Conservation (phyloP, 1,140 invertebrate genomes). For the Hypsibius dujardini region DNA sequence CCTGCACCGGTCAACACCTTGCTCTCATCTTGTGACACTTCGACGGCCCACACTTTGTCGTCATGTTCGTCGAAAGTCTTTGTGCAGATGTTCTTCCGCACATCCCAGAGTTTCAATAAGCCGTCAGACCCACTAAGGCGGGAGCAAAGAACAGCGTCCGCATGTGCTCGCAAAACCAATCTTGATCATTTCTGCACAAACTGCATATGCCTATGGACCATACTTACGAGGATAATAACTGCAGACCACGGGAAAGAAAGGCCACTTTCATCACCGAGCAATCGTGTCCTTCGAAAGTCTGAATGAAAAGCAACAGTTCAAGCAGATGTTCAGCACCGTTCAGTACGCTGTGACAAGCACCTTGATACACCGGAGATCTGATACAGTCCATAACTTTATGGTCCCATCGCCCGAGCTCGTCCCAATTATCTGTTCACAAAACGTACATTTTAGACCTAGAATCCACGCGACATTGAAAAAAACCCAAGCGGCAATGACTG, state of each 20-base stretch:
- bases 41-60: conserved; percentile 67
- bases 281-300: conserved; percentile 83
- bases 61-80: conserved; percentile 67
- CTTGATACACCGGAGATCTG: conserved; percentile 67
- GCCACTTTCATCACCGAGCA: conserved; percentile 66
- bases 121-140: conserved; percentile 57
- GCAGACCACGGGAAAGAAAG: conserved; percentile 64
- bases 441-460: too few species aligned
- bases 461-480: conserved; percentile 1
- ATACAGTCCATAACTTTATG: conserved; percentile 81
- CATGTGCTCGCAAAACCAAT: too few species aligned
- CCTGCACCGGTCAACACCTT: conserved; percentile 68
- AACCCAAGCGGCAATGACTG: conserved; percentile 16
- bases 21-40: conserved; percentile 42
- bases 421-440: conserved; percentile 43
- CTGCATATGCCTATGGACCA: not conserved
- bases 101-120: conserved; percentile 65
- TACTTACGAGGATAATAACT: conserved; percentile 52
- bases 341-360: conserved; percentile 29
- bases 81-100: conserved; percentile 67
- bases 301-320: conserved; percentile 24
- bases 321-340: not conserved
- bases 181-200: not conserved
- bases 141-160: not conserved
- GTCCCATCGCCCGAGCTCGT: conserved; percentile 84